These are phyloP conservation scores for Holacanthella duospinosa DNA, from an alignment of 2,888 invertebrate species.

Conservation along the genomic window DNA sequence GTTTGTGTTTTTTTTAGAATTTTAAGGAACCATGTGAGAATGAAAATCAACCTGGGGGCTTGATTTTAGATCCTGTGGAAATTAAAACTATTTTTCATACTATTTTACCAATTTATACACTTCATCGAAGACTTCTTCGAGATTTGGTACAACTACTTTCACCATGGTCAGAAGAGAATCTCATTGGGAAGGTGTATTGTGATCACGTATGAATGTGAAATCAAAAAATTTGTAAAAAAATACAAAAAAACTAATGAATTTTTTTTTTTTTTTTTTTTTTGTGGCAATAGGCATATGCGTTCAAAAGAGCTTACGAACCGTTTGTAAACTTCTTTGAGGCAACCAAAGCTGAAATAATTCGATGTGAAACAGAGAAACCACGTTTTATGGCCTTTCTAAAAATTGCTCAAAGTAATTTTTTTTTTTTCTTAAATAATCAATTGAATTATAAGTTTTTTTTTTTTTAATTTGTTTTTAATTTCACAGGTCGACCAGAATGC, in stretches of 20 bases:
- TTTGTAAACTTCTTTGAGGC: slow-evolving; percentile 98
- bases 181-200: slow-evolving; percentile 77
- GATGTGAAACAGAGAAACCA: slow-evolving; percentile 84
- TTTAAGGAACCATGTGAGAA: slow-evolving; percentile 89
- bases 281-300: slow-evolving; percentile 56
- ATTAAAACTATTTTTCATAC: slow-evolving; percentile 91
- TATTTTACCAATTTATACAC: slow-evolving; percentile 84
- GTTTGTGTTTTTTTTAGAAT: slow-evolving; percentile 53
- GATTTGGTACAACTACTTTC: slow-evolving; percentile 54
- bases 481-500: slow-evolving; percentile 67
- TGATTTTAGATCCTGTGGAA: slow-evolving; percentile 79
- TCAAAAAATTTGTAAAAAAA: background rate
- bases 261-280: slow-evolving; percentile 15
- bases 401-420: slow-evolving; percentile 63
- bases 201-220: slow-evolving; percentile 50
- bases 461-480: too few relatives aligned
- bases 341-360: slow-evolving; percentile 81
- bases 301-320: slow-evolving; percentile 90
- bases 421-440: slow-evolving; percentile 4
- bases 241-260: background rate
- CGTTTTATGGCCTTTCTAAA: slow-evolving; percentile 97
- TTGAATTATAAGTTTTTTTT: background rate
- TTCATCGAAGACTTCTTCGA: slow-evolving; percentile 67
- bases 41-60: slow-evolving; percentile 64
- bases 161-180: slow-evolving; percentile 78